Base-by-base conservation (phyloP, 2,113 vertebrate species). In the Paradoxurus hermaphroditus region DNA sequence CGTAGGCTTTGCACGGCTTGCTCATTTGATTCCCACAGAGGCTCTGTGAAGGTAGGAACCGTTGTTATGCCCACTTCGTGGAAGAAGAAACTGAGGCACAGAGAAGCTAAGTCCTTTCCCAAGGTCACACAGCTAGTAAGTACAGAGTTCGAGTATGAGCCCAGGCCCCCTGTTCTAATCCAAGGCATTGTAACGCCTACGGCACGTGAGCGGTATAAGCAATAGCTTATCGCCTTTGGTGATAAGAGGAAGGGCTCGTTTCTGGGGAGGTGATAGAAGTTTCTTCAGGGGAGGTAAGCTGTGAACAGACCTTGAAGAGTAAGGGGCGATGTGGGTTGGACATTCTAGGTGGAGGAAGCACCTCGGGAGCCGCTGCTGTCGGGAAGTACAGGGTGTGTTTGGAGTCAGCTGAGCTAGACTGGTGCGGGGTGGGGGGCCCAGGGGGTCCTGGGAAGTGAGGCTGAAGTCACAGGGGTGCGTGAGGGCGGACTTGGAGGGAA, bases 311-410 rank as follows among this genome's bases (percentile, higher is more conserved):
- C 63, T 62, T n/a, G 25, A 34, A 5, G 72, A 36, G 34, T 0
- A 34, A 25, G 56, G 31, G 25, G 75, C 29, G 36, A 15, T 34
- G 41, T 2, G 49, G 36, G 18, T 4, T 29, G 41, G n/a, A 29
- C 34, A 46, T 72, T 46, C 39, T 4, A 51, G n/a, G 34, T 8
- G 1, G 39, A 49, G 41, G 27, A 53, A 77, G 29, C 16, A 6
- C 53, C 6, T 0, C 9, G 8, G 3, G n/a, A n/a, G 19, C 39
- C 25, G 1, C 3, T 4, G 13, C 73, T 70, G 25, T 12, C 14
- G 29, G 9, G 7, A 78, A 23, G 82, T 3, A 6, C 34, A 19
- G 10, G 6, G 36, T n/a, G 27, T 65, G 53, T 41, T 21, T 36
- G n/a, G 14, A 25, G 68, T n/a, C 29, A 1, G 29, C 46, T n/a